These are phyloP conservation scores for Germaria angustata DNA, from an alignment of 2,888 invertebrate species.

Conservation along the genomic window DNA sequence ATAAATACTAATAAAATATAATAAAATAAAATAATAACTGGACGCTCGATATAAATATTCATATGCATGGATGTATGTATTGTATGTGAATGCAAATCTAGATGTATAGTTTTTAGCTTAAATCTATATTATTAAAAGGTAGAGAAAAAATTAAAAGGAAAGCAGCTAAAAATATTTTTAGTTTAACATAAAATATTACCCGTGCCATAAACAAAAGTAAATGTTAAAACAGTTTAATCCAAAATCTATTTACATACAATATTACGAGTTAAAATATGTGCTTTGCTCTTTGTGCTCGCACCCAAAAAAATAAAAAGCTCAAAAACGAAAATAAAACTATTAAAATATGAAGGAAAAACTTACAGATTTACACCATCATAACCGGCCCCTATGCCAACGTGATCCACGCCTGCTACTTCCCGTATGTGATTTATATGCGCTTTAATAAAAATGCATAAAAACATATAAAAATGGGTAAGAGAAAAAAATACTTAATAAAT, in stretches of 20 bases:
- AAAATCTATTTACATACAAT: not conserved
- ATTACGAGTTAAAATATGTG: not conserved
- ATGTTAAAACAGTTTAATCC: conserved; percentile 25
- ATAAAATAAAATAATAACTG: not conserved
- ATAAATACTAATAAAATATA: not conserved
- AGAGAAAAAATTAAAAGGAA: not conserved
- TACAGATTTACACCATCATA: conserved; percentile 95
- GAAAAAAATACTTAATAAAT: conserved; percentile 9
- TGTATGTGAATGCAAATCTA: not conserved
- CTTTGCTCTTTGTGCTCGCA: not conserved
- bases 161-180: not conserved
- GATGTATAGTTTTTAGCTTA: conserved; percentile 74
- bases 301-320: not conserved
- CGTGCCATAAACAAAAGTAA: conserved; percentile 15
- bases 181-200: conserved; percentile 21
- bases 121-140: conserved; percentile 70
- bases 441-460: conserved; percentile 76
- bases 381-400: conserved; percentile 93
- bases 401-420: conserved; percentile 91
- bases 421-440: conserved; percentile 94
- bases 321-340: not conserved
- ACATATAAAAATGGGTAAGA: not conserved
- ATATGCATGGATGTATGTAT: not conserved
- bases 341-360: conserved; percentile 80
- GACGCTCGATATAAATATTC: not conserved